Evolutionary conservation across 2,888 invertebrate genomes (phyloP).

Genomic region (Eupithecia inturbata): DNA sequence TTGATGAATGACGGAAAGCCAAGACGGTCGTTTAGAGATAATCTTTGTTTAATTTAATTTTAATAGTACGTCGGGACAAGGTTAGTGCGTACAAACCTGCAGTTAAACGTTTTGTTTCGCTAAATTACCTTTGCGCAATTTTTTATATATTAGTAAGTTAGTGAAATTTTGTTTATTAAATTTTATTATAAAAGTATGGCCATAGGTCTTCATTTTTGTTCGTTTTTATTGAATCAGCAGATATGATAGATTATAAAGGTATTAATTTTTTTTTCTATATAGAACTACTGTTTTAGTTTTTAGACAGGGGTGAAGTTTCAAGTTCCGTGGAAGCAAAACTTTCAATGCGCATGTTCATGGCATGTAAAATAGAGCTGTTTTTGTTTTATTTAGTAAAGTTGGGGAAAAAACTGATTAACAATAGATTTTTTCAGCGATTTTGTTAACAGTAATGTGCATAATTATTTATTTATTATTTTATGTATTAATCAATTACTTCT

Average conservation of each 20-base stretch:
- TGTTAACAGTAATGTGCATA: not conserved
- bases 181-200: not conserved
- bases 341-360: not conserved
- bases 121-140: slow-evolving; percentile 13
- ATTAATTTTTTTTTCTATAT: too few species aligned
- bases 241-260: too few species aligned
- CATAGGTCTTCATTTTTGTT: not conserved
- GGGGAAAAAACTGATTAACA: too few species aligned
- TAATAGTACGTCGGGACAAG: slow-evolving; percentile 62
- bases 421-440: too few species aligned
- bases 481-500: too few species aligned
- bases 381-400: too few species aligned
- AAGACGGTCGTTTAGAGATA: slow-evolving; percentile 63
- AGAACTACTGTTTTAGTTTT: not conserved
- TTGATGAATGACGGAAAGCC: slow-evolving; percentile 62
- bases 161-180: not conserved
- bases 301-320: too few species aligned
- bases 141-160: slow-evolving; percentile 1
- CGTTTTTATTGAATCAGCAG: too few species aligned
- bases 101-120: slow-evolving; percentile 11
- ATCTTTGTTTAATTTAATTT: slow-evolving; percentile 79
- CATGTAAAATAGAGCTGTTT: not conserved
- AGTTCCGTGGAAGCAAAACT: not conserved
- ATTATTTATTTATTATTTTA: too few species aligned
- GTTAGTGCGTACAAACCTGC: slow-evolving; percentile 48